A percentile compares a stretch with the other conserved stretches of the same genome.
phyloP scores from a whole-genome alignment of 2,797 vertebrate genomes.

The Crax fasciolata region DNA sequence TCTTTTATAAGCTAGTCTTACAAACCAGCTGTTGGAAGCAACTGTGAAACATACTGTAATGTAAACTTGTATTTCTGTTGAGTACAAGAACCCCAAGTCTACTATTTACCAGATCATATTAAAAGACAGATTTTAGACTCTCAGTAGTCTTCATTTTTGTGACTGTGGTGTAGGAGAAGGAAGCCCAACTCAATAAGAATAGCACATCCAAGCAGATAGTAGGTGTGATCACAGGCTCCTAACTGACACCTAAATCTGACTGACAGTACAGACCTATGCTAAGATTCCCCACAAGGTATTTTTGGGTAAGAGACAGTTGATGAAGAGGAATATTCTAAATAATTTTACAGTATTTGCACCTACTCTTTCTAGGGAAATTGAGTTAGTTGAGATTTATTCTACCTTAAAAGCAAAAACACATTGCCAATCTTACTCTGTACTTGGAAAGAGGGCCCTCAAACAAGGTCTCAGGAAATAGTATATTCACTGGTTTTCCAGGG shows the following conservation, averaged over 20 bases:
- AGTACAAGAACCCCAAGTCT: background rate
- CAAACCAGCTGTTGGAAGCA: background rate
- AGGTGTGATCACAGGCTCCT: background rate
- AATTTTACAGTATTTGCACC: background rate
- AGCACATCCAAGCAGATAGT: background rate
- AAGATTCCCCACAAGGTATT: background rate
- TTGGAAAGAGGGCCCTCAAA: background rate
- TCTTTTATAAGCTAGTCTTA: background rate
- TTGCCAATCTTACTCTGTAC: background rate
- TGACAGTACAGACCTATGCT: background rate
- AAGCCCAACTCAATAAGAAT: background rate
- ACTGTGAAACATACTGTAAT: background rate
- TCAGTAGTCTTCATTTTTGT: background rate
- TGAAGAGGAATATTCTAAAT: background rate
- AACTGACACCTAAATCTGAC: accelerated
- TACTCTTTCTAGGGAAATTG: background rate
- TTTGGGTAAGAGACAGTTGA: background rate
- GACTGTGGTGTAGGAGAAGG: background rate
- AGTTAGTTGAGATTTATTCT: background rate
- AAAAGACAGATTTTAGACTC: background rate
- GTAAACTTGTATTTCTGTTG: background rate
- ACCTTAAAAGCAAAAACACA: background rate
- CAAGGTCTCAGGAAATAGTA: background rate
- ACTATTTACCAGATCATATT: background rate
- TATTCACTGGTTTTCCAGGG: background rate